These are phyloP conservation scores for Aquatica leii DNA, from an alignment of 2,888 invertebrate species.

Conservation along the genomic window DNA sequence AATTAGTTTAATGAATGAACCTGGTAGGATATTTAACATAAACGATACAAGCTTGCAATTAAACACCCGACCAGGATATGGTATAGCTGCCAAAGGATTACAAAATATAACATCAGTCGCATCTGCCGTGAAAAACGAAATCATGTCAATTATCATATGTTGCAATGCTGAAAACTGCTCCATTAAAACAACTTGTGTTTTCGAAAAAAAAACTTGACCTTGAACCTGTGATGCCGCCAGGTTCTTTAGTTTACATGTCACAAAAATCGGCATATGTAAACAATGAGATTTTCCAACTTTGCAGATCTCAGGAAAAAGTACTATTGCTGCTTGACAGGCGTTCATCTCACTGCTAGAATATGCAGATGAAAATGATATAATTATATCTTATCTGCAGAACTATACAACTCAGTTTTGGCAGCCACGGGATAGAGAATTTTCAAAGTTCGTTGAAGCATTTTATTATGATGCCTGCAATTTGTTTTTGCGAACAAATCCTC, in stretches of 20 bases:
- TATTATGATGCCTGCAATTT: constrained; percentile 35
- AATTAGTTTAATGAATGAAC: constrained; percentile 20
- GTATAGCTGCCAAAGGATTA: constrained; percentile 44
- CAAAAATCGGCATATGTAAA: constrained; percentile 45
- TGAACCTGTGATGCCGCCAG: constrained; percentile 39
- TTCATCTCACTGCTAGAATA: constrained; percentile 36
- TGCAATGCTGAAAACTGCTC: constrained; percentile 46
- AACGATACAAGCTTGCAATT: constrained; percentile 32
- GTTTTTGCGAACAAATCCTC: constrained; percentile 32
- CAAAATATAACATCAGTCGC: constrained; percentile 40
- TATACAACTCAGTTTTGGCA: constrained; percentile 39
- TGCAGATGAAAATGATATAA: constrained; percentile 29
- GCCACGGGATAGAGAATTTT: constrained; percentile 35
- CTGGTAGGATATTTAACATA: constrained; percentile 28
- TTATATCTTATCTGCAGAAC: constrained; percentile 33
- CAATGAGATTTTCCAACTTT: constrained; percentile 38
- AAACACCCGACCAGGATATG: constrained; percentile 48
- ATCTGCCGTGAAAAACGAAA: constrained; percentile 42
- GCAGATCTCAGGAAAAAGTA: constrained; percentile 36
- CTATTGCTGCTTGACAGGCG: constrained; percentile 40
- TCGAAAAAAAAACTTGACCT: constrained; percentile 43
- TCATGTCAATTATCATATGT: constrained; percentile 46
- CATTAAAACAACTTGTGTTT: constrained; percentile 44
- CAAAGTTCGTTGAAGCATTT: constrained; percentile 26
- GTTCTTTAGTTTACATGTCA: constrained; percentile 39